These are phyloP conservation scores for Chromis chromis DNA, from an alignment of 2,797 vertebrate genomes.

Conservation along the genomic window DNA sequence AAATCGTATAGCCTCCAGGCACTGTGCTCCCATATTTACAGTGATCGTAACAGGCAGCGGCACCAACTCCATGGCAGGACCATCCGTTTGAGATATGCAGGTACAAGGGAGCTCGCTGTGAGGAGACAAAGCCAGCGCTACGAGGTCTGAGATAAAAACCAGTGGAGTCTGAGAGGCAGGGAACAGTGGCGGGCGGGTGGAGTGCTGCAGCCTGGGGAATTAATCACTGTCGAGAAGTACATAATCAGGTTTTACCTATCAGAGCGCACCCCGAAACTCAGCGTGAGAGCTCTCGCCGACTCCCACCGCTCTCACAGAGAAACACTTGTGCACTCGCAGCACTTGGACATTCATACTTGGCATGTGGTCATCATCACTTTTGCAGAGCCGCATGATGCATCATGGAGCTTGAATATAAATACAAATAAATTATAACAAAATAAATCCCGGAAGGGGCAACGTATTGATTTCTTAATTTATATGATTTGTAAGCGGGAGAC, in stretches of 20 bases:
- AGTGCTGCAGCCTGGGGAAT: slow-evolving; percentile 64
- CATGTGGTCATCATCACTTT: slow-evolving; percentile 22
- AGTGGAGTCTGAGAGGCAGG: slow-evolving; percentile 49
- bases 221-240: slow-evolving; percentile 66
- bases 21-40: slow-evolving; percentile 81
- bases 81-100: slow-evolving; percentile 67
- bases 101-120: slow-evolving; percentile 53
- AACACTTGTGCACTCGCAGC: slow-evolving; percentile 16
- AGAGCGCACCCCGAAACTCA: slow-evolving; percentile 36
- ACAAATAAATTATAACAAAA: slow-evolving; percentile 49
- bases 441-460: background rate
- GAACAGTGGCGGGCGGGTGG: slow-evolving; percentile 48
- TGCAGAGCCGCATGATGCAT: slow-evolving; percentile 13
- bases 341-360: slow-evolving; percentile 37
- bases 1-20: slow-evolving; percentile 80
- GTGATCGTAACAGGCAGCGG: slow-evolving; percentile 69
- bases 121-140: slow-evolving; percentile 65
- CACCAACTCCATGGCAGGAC: slow-evolving; percentile 67
- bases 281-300: slow-evolving; percentile 29
- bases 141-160: slow-evolving; percentile 64
- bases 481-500: slow-evolving; percentile 12
- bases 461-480: slow-evolving; percentile 3
- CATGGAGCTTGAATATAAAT: slow-evolving; percentile 38
- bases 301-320: slow-evolving; percentile 23
- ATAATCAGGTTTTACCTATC: slow-evolving; percentile 62